Base-by-base conservation (phyloP, 2,888 invertebrate species). In the Drosophila putrida region DNA sequence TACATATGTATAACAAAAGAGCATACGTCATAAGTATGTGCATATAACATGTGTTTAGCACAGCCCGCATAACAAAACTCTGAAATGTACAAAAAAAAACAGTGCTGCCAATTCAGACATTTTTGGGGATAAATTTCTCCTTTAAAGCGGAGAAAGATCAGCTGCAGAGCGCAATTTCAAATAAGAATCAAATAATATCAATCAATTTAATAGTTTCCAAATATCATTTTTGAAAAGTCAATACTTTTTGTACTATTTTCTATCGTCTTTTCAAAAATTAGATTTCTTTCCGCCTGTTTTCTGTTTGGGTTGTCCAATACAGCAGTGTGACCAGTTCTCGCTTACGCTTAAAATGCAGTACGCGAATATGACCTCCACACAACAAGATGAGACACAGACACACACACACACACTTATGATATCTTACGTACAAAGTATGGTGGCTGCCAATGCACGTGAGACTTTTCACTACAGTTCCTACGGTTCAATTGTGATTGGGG, bases 281-380 rank as follows among this genome's bases (percentile, higher is more conserved):
- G n/a, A n/a, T n/a, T n/a, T n/a, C n/a, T n/a, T n/a, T n/a, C n/a
- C n/a, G n/a, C n/a, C n/a, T n/a, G n/a, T n/a, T n/a, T n/a, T n/a
- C n/a, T n/a, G n/a, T n/a, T n/a, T n/a, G n/a, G n/a, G n/a, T n/a
- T n/a, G n/a, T 1, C 20, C 20, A 20, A 20, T 20, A 20, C 20
- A 15, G 27, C 15, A 55, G 69, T 75, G 62, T 63, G 62, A 67
- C 51, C 74, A 68, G 62, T 38, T 78, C 20, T 28, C 36, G 31
- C 38, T 25, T 31, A 46, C 59, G 58, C 62, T 73, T 39, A 60
- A 71, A 66, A 78, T 78, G 71, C 79, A 71, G 27, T 71, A 25
- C 28, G 57, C 80, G 79, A 80, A 69, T 88, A 80, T 84, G 86
- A 86, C 86, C 82, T 87, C 82, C 57, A 71, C 53, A 59, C 41